Conservation (phyloP, 2,888 invertebrate genomes). For the Adineta ricciae region DNA sequence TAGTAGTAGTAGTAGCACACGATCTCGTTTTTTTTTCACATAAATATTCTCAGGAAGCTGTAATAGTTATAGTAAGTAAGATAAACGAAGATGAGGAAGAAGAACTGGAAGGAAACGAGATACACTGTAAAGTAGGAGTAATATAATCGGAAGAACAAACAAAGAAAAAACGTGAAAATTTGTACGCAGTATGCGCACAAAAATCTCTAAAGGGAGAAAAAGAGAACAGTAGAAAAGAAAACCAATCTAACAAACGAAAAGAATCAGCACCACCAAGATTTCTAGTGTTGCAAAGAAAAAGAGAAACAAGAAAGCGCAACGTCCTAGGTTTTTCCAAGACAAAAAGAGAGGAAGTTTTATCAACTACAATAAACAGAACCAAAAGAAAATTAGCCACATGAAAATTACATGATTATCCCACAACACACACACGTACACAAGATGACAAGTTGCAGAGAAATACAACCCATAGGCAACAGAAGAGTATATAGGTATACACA, state of each 20-base stretch:
- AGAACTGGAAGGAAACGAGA: not conserved
- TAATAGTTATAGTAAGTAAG: not conserved
- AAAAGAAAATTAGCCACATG: not conserved
- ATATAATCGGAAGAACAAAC: not conserved
- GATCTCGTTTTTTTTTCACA: slow-evolving; percentile 16
- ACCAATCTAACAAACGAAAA: not conserved
- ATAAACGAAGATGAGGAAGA: not conserved
- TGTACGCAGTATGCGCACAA: not conserved
- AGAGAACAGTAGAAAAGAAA: not conserved
- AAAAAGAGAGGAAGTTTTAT: not conserved
- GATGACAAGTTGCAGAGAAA: not conserved
- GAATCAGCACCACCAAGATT: not conserved
- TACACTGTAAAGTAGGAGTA: not conserved
- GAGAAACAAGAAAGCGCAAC: not conserved
- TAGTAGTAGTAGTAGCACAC: not conserved
- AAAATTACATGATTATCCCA: not conserved
- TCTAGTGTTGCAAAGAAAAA: not conserved
- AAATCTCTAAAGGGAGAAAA: not conserved
- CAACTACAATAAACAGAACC: not conserved
- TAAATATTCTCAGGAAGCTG: slow-evolving; percentile 22
- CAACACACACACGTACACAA: not conserved
- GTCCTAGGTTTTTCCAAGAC: not conserved
- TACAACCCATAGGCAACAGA: not conserved
- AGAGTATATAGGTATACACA: not conserved
- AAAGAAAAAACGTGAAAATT: not conserved